Evolutionary conservation across 2,888 invertebrate species (phyloP).

Genomic region (Tetrapedia diversipes): DNA sequence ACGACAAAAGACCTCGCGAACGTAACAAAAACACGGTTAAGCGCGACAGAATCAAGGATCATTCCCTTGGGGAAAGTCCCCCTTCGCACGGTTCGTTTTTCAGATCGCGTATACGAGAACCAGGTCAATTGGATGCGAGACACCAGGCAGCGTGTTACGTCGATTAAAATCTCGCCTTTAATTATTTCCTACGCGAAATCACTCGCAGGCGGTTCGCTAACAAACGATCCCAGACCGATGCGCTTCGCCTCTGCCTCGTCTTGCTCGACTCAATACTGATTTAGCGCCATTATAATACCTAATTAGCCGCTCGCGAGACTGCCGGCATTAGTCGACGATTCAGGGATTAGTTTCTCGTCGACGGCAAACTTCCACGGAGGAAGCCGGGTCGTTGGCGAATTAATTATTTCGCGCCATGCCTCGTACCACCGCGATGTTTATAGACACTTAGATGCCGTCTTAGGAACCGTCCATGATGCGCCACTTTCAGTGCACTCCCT

Average conservation of each 20-base stretch:
- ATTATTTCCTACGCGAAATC: constrained; percentile 61
- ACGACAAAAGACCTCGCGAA: no score
- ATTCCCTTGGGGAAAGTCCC: background rate
- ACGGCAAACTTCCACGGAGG: constrained; percentile 56
- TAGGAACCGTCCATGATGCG: constrained; percentile 40
- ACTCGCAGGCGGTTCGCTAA: constrained; percentile 38
- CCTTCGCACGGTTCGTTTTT: constrained; percentile 25
- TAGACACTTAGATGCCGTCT: constrained; percentile 64
- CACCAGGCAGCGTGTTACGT: constrained; percentile 21
- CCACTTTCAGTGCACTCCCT: constrained; percentile 35
- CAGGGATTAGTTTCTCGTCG: constrained; percentile 61
- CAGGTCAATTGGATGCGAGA: constrained; percentile 47
- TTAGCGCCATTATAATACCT: constrained; percentile 77
- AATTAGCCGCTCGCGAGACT: constrained; percentile 72
- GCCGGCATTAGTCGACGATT: constrained; percentile 67
- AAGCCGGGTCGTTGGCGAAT: constrained; percentile 68
- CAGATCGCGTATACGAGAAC: constrained; percentile 33
- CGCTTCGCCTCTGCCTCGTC: background rate
- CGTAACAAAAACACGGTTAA: background rate
- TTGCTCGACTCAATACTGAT: constrained; percentile 60
- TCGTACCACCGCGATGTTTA: constrained; percentile 69
- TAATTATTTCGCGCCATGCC: constrained; percentile 74
- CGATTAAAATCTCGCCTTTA: constrained; percentile 58
- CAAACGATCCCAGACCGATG: constrained; percentile 15
- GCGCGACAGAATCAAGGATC: background rate